Base-by-base conservation (phyloP, 1,140 invertebrate genomes). In the Drosophila punjabiensis region DNA sequence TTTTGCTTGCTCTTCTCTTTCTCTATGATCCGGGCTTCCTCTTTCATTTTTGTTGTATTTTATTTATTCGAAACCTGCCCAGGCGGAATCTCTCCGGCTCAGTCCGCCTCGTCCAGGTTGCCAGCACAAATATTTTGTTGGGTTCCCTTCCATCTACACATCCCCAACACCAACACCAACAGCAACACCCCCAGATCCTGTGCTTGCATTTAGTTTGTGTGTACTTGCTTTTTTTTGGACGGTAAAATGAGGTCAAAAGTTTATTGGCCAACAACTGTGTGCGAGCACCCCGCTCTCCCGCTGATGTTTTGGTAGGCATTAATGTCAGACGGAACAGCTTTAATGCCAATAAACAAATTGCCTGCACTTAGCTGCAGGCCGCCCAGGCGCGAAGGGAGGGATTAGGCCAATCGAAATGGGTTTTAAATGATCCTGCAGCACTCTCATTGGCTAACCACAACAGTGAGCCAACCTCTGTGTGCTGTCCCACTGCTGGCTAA, bases 211-310 rank as follows among this genome's bases (percentile, higher is more conserved):
- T 75, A 77, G 79, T 79, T 82, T 81, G 63, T 84, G 66, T 81
- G 43, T 65, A 58, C 47, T 32, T 63, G 24, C 32, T 37, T 41
- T 48, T 62, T 86, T 59, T 86, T 74, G 37, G 52, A 8, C 37
- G 67, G 68, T 53, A 79, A 90, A 90, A 79, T 81, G 78, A 92
- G 90, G 90, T 92, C 86, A 90, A 92, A 81, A 80, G 86, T 90
- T 92, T 90, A 92, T 92, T 91, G 86, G 73, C 74, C 79, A 76
- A 70, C 73, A 69, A 74, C 73, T 64, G 79, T 68, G 65, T 74
- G 52, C 30, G n/a, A 30, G 64, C 10, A 13, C 5, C 7, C 48
- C 48, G 4, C 24, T 28, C 47, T 5, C 16, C 16, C 1, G 32
- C 18, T 43, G 37, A 59, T 59, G 50, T 59, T 66, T 50, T 66